Evolutionary conservation across 1,140 invertebrate genomes (phyloP).

Genomic region (Pogonognathellus flavescens): DNA sequence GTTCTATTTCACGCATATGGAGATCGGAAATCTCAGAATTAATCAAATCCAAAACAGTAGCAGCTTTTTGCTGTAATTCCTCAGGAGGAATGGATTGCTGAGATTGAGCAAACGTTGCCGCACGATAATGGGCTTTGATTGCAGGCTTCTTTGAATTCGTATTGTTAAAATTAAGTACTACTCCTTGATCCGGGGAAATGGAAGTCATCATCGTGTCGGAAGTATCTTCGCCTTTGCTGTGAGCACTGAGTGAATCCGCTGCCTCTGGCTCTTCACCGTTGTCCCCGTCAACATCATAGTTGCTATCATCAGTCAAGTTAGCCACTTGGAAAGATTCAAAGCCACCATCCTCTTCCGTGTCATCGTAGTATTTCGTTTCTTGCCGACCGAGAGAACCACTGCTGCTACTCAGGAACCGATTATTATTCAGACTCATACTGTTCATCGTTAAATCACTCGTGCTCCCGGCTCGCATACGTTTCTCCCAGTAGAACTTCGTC

Average conservation of each 20-base stretch:
- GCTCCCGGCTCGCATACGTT: constrained; percentile 68
- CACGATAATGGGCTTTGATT: constrained; percentile 15
- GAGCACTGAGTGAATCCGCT: constrained; percentile 9
- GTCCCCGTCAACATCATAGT: constrained; percentile 18
- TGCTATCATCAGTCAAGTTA: constrained; percentile 38
- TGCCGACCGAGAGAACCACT: constrained; percentile 32
- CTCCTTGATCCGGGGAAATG: constrained; percentile 40
- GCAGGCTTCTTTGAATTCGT: constrained; percentile 22
- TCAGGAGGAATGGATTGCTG: constrained; percentile 48
- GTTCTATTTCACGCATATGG: constrained; percentile 57
- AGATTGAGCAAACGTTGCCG: constrained; percentile 51
- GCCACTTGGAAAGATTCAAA: constrained; percentile 54
- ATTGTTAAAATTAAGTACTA: constrained; percentile 14
- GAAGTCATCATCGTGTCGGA: constrained; percentile 35
- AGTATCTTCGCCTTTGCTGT: constrained; percentile 34
- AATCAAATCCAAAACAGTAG: constrained; percentile 59
- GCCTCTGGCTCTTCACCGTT: neutral
- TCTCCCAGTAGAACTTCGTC: constrained; percentile 69
- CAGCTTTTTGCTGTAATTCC: constrained; percentile 53
- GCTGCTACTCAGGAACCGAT: constrained; percentile 49
- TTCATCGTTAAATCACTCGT: constrained; percentile 44
- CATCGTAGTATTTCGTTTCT: constrained; percentile 34
- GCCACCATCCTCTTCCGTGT: constrained; percentile 55
- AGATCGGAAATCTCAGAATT: constrained; percentile 58
- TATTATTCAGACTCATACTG: constrained; percentile 2